Evolutionary conservation across 2,113 vertebrate species (phyloP).

Genomic region (Arenaria interpres): DNA sequence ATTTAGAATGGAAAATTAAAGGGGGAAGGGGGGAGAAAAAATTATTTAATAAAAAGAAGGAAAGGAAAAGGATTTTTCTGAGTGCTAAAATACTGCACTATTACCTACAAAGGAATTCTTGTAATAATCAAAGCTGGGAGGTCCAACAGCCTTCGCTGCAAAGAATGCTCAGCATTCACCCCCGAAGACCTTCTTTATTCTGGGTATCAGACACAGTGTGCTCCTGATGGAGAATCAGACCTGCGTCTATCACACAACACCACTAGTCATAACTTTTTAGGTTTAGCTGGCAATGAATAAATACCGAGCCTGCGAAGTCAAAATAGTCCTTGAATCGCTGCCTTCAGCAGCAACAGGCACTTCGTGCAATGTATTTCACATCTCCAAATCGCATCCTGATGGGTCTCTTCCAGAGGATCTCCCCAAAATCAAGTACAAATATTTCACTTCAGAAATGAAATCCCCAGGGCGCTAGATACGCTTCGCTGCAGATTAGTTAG

Average conservation of each 20-base stretch:
- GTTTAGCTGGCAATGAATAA: constrained; percentile 9
- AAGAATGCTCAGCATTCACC: constrained; percentile 57
- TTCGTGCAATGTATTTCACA: not conserved
- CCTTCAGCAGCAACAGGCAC: not conserved
- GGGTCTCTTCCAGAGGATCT: not conserved
- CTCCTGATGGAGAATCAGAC: not conserved
- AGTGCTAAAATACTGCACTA: not conserved
- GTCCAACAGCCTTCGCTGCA: not conserved
- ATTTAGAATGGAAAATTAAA: not conserved
- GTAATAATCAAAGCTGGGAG: not conserved
- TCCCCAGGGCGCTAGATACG: not conserved
- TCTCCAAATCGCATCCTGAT: not conserved
- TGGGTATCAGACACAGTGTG: not conserved
- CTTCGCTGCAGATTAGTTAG: constrained; percentile 1
- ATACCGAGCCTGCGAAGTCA: not conserved
- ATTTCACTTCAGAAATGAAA: constrained; percentile 14
- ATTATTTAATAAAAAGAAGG: not conserved
- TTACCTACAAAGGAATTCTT: constrained; percentile 28
- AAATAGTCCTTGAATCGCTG: constrained; percentile 32
- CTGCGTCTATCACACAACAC: not conserved
- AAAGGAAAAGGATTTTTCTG: not conserved
- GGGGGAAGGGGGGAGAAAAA: not conserved
- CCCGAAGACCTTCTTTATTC: not conserved
- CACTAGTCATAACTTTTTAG: constrained; percentile 15
- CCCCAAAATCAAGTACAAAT: not conserved